Evolutionary conservation across 1,140 invertebrate genomes (phyloP).

Genomic region (Cherax quadricarinatus): DNA sequence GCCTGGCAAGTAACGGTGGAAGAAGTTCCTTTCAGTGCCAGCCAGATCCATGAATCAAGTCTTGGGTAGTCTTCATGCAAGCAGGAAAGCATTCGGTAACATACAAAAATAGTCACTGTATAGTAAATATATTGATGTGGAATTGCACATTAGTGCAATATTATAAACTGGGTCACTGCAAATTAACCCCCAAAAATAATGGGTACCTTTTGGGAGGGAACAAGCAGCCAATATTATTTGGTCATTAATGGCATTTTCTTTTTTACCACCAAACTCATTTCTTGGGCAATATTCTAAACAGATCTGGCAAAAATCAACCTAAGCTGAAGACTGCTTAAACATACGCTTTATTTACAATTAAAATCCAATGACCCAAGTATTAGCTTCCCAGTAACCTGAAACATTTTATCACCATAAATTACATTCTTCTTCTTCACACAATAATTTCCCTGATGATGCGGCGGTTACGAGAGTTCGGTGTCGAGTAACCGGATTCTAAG

Average conservation of each 20-base stretch:
- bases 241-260: not conserved
- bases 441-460: conserved; percentile 96
- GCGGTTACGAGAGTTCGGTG: conserved; percentile 91
- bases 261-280: not conserved
- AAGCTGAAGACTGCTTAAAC: not conserved
- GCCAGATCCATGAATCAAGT: conserved; percentile 33
- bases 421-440: conserved; percentile 82
- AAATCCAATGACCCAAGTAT: conserved; percentile 5
- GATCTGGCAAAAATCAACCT: conserved; percentile 1
- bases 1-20: conserved; percentile 26
- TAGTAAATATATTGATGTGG: not conserved
- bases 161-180: not conserved
- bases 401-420: not conserved
- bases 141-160: conserved; percentile 4
- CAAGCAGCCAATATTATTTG: not conserved
- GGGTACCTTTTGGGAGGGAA: not conserved
- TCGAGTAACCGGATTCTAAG: conserved; percentile 93
- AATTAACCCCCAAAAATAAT: not conserved
- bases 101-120: conserved; percentile 20
- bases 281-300: not conserved
- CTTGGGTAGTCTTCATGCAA: conserved; percentile 40
- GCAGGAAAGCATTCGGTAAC: conserved; percentile 38
- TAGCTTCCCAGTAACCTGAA: not conserved
- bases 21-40: conserved; percentile 24
- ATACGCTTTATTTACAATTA: conserved; percentile 5